Percentiles rank a stretch among this genome's conserved stretches.
phyloP scores from a whole-genome alignment of 2,888 invertebrate genomes.

The Acrobasis consociella region DNA sequence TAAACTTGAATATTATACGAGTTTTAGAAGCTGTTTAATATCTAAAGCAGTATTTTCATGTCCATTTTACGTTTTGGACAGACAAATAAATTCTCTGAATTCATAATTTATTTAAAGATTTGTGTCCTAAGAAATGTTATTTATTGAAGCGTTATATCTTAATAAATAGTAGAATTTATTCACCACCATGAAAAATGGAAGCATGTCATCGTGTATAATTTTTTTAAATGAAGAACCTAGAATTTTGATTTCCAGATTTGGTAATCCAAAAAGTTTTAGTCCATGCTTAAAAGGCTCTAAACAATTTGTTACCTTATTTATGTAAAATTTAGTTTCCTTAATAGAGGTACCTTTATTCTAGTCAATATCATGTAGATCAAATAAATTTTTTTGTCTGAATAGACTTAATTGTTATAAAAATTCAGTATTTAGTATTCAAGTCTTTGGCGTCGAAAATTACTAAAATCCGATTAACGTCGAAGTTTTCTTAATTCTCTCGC shows the following conservation, averaged over 20 bases:
- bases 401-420: not conserved
- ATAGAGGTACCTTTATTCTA: too few species aligned
- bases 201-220: too few species aligned
- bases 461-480: conserved; percentile 22
- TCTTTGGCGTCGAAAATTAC: conserved; percentile 20
- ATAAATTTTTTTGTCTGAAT: conserved; percentile 12
- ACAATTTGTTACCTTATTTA: too few species aligned
- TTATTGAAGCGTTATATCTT: too few species aligned
- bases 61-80: not conserved
- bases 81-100: not conserved
- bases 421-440: conserved; percentile 19
- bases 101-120: not conserved
- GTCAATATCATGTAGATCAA: not conserved
- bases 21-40: not conserved
- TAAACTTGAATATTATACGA: not conserved
- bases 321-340: too few species aligned
- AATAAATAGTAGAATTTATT: too few species aligned
- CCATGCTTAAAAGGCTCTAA: too few species aligned
- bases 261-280: too few species aligned
- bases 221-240: too few species aligned
- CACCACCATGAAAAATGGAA: too few species aligned
- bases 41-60: not conserved
- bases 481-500: conserved; percentile 21
- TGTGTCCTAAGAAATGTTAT: too few species aligned
- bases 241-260: too few species aligned